A percentile compares a stretch with the other conserved stretches of the same genome.
These are phyloP conservation scores for Matsumyia berberina DNA, from an alignment of 2,888 invertebrate species.

Conservation along the genomic window DNA sequence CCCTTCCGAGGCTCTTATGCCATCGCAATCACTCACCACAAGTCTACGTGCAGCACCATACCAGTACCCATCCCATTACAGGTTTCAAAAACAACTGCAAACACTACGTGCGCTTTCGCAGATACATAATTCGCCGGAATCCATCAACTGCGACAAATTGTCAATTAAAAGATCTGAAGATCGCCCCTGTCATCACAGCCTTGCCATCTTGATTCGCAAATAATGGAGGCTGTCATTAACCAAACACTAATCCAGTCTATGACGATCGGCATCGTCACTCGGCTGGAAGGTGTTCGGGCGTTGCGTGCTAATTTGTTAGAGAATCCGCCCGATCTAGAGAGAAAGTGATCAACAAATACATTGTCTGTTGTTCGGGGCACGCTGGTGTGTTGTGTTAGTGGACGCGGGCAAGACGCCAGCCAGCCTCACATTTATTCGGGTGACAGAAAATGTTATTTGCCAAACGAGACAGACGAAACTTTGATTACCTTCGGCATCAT, in stretches of 20 bases:
- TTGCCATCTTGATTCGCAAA: constrained; percentile 16
- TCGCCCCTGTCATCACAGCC: constrained; percentile 8
- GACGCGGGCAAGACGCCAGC: constrained; percentile 63
- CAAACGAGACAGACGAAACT: constrained; percentile 38
- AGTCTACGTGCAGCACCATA: background rate
- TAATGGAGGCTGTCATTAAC: constrained; percentile 20
- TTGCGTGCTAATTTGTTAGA: constrained; percentile 45
- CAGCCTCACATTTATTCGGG: constrained; percentile 25
- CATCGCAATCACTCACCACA: constrained; percentile 12
- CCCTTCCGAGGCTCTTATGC: constrained; percentile 1
- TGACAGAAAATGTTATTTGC: constrained; percentile 52
- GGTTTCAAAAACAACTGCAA: background rate
- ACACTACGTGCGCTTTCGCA: constrained; percentile 38
- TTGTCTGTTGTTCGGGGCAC: background rate
- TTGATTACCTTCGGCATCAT: constrained; percentile 53
- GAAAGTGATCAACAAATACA: constrained; percentile 48
- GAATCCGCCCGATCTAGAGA: constrained; percentile 26
- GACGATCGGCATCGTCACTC: background rate
- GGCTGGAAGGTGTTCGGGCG: constrained; percentile 42
- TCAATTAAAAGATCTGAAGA: constrained; percentile 25
- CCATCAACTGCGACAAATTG: constrained; percentile 46
- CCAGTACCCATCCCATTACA: constrained; percentile 25
- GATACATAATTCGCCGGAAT: constrained; percentile 22
- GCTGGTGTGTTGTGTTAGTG: background rate
- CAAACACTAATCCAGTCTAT: constrained; percentile 15